phyloP scores from a whole-genome alignment of 2,888 invertebrate species.

The Andrena trimmerana region DNA sequence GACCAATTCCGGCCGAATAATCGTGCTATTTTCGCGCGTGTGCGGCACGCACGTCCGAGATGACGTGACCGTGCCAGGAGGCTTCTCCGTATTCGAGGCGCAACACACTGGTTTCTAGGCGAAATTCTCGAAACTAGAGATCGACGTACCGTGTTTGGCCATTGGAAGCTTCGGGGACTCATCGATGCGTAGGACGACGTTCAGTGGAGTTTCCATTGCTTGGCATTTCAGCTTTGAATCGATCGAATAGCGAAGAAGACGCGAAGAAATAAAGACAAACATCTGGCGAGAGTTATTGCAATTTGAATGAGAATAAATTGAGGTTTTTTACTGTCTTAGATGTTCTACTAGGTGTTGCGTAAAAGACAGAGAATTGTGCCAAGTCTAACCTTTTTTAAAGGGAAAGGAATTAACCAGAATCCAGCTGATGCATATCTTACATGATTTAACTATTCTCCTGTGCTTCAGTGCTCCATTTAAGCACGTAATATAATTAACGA shows the following conservation, averaged over 20 bases:
- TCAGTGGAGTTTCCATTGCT: not conserved
- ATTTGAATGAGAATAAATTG: not conserved
- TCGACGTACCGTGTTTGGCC: constrained; percentile 32
- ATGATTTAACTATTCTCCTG: constrained; percentile 8
- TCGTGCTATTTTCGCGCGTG: constrained; percentile 59
- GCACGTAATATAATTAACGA: constrained; percentile 37
- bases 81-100: constrained; percentile 38
- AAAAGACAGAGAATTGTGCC: not conserved
- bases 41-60: constrained; percentile 46
- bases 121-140: constrained; percentile 47
- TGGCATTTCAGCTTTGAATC: not conserved
- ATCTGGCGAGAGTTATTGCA: too few relatives aligned
- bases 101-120: constrained; percentile 21
- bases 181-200: not conserved
- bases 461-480: constrained; percentile 13
- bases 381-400: not conserved
- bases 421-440: not conserved
- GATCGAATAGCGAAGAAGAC: not conserved
- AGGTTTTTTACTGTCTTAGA: not conserved
- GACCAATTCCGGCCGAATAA: constrained; percentile 53
- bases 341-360: not conserved
- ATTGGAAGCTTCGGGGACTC: not conserved
- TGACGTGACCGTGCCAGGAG: constrained; percentile 64
- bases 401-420: constrained; percentile 5
- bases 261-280: not conserved